Evolutionary conservation across 2,797 vertebrate species (phyloP).

Genomic region (Rhynchonycteris naso): DNA sequence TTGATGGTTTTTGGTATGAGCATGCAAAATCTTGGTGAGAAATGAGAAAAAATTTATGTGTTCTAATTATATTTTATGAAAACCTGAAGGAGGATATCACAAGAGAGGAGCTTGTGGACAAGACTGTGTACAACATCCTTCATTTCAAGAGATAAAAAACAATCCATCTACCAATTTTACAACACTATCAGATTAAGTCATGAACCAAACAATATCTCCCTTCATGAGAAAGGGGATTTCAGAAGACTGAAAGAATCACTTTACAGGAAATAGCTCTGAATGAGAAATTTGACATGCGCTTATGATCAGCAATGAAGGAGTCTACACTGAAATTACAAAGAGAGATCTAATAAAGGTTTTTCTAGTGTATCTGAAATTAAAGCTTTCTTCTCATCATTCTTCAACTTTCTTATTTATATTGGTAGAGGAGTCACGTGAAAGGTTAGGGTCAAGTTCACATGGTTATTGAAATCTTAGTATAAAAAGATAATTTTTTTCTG

Average conservation of each 20-base stretch:
- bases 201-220: conserved; percentile 86
- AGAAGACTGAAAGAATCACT: conserved; percentile 85
- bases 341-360: conserved; percentile 46
- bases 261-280: conserved; percentile 83
- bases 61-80: no score
- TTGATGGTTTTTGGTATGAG: no score
- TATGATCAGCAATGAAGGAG: conserved; percentile 70
- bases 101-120: conserved; percentile 85
- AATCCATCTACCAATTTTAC: conserved; percentile 91
- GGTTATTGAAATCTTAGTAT: not conserved
- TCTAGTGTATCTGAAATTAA: not conserved
- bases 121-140: conserved; percentile 88
- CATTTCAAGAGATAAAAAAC: conserved; percentile 90
- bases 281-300: conserved; percentile 75
- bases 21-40: no score
- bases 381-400: not conserved
- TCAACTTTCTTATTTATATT: not conserved
- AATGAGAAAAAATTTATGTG: no score
- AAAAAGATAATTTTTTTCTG: not conserved
- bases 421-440: not conserved
- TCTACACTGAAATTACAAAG: conserved; percentile 71
- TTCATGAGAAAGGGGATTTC: conserved; percentile 91
- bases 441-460: not conserved
- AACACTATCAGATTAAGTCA: conserved; percentile 82
- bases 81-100: conserved; percentile 77